Evolutionary conservation across 1,140 invertebrate genomes (phyloP).

Genomic region (Phortica variegata): DNA sequence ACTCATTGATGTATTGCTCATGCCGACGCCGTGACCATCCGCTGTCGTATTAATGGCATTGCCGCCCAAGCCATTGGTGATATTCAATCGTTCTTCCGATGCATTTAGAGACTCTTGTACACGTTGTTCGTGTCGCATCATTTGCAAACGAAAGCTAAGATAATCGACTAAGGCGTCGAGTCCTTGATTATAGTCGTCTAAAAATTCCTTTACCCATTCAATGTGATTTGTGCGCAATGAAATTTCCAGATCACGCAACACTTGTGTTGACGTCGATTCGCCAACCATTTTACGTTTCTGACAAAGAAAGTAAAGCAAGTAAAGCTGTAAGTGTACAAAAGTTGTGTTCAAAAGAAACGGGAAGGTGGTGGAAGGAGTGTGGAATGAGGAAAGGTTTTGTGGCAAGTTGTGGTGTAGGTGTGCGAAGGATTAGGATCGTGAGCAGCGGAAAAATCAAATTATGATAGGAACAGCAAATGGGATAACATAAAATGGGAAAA

Average conservation of each 20-base stretch:
- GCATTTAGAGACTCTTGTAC: conserved; percentile 71
- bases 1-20: conserved; percentile 34
- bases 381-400: conserved; percentile 2
- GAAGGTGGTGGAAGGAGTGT: conserved; percentile 22
- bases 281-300: conserved; percentile 97
- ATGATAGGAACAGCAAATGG: no score
- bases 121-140: conserved; percentile 86
- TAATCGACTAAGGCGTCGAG: conserved; percentile 97
- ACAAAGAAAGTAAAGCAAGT: conserved; percentile 62
- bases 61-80: conserved; percentile 27
- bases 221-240: conserved; percentile 98
- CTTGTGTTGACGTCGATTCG: conserved; percentile 97
- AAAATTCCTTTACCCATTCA: conserved; percentile 99
- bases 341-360: conserved; percentile 5
- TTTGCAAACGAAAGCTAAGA: conserved; percentile 87
- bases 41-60: conserved; percentile 13
- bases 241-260: conserved; percentile 96
- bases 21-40: conserved; percentile 16
- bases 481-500: no score
- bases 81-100: conserved; percentile 66
- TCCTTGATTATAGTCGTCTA: conserved; percentile 94
- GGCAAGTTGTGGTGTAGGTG: conserved; percentile 20
- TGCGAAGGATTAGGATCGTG: conserved; percentile 15
- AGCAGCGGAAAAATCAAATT: conserved; percentile 14
- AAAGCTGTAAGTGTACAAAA: conserved; percentile 56